Base-by-base conservation (phyloP, 2,888 invertebrate genomes). In the Drosophila koepferae region DNA sequence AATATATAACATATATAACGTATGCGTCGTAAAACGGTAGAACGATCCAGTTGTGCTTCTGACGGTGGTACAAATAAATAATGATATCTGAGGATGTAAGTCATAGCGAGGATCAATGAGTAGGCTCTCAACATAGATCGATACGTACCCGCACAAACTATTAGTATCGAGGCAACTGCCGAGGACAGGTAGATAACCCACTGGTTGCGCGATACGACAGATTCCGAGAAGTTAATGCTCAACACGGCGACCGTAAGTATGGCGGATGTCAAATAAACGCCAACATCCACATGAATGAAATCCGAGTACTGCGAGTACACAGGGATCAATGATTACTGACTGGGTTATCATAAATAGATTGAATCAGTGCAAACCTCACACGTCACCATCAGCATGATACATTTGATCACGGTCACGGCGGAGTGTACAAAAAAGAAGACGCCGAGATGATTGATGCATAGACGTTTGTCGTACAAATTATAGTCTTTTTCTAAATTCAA, bases 11-110 rank as follows among this genome's bases (percentile, higher is more conserved):
- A 38, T 44, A 67, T 2, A 84, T 12, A 0, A 67, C 48, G 31
- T 86, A 85, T 2, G 70, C 64, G 54, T 84, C 85, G 34, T 68
- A 80, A 5, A 72, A 63, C 23, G 54, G 54, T 4, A 0, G 73
- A 48, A 0, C 23, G 54, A 6, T 66, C 75, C 80, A 73, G 1
- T 59, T 7, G 10, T 77, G 12, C 0, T 0, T 1, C 14, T 20
- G 8, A n/a, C 7, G 10, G 41, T 86, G 87, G 66, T 63, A 78
- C 0, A 44, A 0, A 16, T 59, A 20, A n/a, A 73, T 16, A 0
- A 9, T 0, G 20, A 56, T 1, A 46, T 72, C 68, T 74, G 49
- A 28, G 28, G 28, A 6, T 28, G 28, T 3, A 28, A 28, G 28
- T 6, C 6, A 28, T 5, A 28, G 6, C 28, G 28, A 28, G 28